A percentile compares a stretch with the other conserved stretches of the same genome.
Conservation (phyloP, 2,797 vertebrate genomes). For the Enteromius treurensis region DNA sequence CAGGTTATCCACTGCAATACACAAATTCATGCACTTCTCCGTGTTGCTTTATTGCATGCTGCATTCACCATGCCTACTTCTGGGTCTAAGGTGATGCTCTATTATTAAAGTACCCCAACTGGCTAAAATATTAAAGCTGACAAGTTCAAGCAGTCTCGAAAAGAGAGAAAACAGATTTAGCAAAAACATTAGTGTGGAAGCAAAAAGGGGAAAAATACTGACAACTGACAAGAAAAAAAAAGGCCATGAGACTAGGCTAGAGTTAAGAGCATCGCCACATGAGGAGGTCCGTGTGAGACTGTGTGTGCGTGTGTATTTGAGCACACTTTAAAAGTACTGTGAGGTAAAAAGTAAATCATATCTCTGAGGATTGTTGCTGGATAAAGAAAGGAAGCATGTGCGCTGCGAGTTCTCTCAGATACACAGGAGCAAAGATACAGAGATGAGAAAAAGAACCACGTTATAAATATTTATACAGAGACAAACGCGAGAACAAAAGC, state of each 20-base stretch:
- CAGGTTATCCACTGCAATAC: not conserved
- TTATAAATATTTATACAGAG: constrained; percentile 77
- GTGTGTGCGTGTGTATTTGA: constrained; percentile 41
- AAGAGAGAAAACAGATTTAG: not conserved
- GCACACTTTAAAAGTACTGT: constrained; percentile 35
- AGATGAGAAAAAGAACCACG: constrained; percentile 39
- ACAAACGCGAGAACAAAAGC: constrained; percentile 58
- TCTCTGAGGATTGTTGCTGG: constrained; percentile 52
- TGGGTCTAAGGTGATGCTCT: not conserved
- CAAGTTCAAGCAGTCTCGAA: constrained; percentile 1
- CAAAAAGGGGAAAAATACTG: constrained; percentile 25
- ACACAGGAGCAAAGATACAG: constrained; percentile 42
- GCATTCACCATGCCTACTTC: not conserved
- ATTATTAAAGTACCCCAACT: constrained; percentile 38
- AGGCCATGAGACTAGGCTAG: constrained; percentile 14
- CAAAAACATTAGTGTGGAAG: constrained; percentile 42
- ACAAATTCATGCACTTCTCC: not conserved
- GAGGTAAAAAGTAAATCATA: constrained; percentile 52
- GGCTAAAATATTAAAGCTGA: constrained; percentile 48
- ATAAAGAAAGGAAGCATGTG: constrained; percentile 56
- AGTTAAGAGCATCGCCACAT: constrained; percentile 33
- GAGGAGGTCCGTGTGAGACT: constrained; percentile 35
- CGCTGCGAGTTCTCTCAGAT: constrained; percentile 34
- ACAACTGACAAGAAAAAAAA: constrained; percentile 20
- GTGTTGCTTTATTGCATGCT: not conserved